Percentiles rank a stretch among this genome's conserved stretches.
Conservation (phyloP, 1,140 invertebrate species). For the Leptinotarsa undecemlineata region DNA sequence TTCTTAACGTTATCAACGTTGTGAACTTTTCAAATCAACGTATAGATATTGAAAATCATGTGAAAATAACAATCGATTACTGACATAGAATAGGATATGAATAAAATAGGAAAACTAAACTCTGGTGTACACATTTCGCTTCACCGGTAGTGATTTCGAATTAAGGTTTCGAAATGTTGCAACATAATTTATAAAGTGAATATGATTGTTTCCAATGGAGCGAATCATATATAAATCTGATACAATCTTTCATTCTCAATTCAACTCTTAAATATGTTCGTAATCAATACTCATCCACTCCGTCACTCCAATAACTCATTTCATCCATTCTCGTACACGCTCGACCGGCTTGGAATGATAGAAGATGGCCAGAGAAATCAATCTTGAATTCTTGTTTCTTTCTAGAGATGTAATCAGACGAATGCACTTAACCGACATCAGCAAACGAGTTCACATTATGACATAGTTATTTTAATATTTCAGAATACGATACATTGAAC, state of each 20-base stretch:
- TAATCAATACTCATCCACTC: not conserved
- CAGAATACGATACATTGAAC: no score
- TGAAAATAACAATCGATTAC: no score
- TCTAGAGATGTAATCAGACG: not conserved
- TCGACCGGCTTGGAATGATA: constrained; percentile 4
- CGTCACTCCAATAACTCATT: not conserved
- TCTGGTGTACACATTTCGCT: no score
- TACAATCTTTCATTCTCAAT: constrained; percentile 1
- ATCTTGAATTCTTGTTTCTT: not conserved
- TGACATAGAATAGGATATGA: no score
- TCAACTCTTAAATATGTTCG: not conserved
- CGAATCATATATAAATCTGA: constrained; percentile 1
- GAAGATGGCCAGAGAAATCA: constrained; percentile 2
- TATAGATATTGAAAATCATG: no score
- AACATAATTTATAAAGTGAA: not conserved
- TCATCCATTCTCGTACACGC: constrained; percentile 7
- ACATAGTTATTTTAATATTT: not conserved
- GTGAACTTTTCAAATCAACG: no score
- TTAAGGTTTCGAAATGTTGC: not conserved
- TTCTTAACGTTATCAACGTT: no score
- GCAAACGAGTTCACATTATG: not conserved
- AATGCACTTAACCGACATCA: constrained; percentile 5
- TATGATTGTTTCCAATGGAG: constrained; percentile 3
- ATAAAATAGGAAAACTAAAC: no score
- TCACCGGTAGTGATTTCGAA: no score